Evolutionary conservation across 2,797 vertebrate genomes (phyloP).

Genomic region (Sebastes matsubarae): DNA sequence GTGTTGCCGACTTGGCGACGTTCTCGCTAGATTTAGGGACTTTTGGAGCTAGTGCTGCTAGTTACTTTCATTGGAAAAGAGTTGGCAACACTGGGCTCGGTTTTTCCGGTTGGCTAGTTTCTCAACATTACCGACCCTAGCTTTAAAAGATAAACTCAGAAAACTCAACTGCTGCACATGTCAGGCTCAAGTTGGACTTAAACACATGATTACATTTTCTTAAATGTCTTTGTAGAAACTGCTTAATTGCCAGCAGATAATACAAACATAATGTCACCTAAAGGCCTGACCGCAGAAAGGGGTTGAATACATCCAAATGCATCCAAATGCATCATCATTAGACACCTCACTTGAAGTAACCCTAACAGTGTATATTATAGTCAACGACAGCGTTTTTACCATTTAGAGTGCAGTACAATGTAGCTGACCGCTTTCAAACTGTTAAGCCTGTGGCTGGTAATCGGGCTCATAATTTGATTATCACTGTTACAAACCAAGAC

Average conservation of each 20-base stretch:
- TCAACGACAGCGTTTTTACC: background rate
- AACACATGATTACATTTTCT: background rate
- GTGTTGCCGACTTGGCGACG: too few relatives aligned
- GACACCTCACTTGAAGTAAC: background rate
- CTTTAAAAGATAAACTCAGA: background rate
- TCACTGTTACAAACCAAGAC: slow-evolving; percentile 32
- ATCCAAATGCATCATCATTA: background rate
- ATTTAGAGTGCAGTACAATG: background rate
- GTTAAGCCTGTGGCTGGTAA: slow-evolving; percentile 12
- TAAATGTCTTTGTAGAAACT: background rate
- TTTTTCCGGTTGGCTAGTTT: too few relatives aligned
- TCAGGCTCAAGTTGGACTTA: background rate
- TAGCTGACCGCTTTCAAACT: slow-evolving; percentile 21
- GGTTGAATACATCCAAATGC: background rate
- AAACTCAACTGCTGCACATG: background rate
- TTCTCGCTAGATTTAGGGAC: too few relatives aligned
- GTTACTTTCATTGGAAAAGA: too few relatives aligned
- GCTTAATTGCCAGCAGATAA: background rate
- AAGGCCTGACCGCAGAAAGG: background rate
- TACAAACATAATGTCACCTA: background rate
- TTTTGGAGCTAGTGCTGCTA: too few relatives aligned
- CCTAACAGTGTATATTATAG: background rate
- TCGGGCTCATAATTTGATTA: slow-evolving; percentile 39
- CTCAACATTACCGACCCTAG: too few relatives aligned
- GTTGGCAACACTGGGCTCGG: too few relatives aligned